Evolutionary conservation across 2,888 invertebrate genomes (phyloP), one percentile per base, ranked within the genome.

Genomic region (Operophtera brumata): DNA sequence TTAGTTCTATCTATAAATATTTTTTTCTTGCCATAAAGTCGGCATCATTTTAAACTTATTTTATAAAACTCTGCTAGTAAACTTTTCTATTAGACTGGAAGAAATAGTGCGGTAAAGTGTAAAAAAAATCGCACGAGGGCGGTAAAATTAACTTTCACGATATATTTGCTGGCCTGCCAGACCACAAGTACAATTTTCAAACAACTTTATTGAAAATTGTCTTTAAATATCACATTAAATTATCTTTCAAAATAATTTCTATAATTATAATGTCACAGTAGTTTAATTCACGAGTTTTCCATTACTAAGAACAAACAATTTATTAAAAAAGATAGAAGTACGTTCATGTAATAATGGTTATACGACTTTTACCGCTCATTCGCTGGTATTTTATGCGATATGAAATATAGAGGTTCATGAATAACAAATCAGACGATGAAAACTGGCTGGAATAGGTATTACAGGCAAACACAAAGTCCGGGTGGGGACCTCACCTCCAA

Each of bases 341-440:
- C 47, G 34, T 49, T 39, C 35, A 55, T 35, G 30, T 46, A 48
- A 59, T 63, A 67, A 64, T 62, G 57, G 59, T 51, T 56, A 54
- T 63, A 62, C 60, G 47, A 51, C 36, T 58, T 55, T 53, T 63
- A 54, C 47, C 54, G 66, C 53, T 67, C 54, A 65, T 59, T 69
- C 57, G 54, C 63, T 63, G 62, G 57, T 65, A 70, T 62, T 67
- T 73, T 75, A 78, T 75, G 72, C 67, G 70, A 75, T 64, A 70
- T 73, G 72, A 76, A 78, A 80, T 77, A 80, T 77, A 75, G 73
- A 73, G 69, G 68, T 71, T 78, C 77, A 81, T 81, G 80, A 82
- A 83, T 81, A 82, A 77, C 69, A 66, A 78, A 80, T 78, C 75
- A 78, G 73, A 69, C 69, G 73, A 73, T 80, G 74, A 72, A 77